phyloP scores from a whole-genome alignment of 2,113 vertebrate species.

The Jacana jacana region DNA sequence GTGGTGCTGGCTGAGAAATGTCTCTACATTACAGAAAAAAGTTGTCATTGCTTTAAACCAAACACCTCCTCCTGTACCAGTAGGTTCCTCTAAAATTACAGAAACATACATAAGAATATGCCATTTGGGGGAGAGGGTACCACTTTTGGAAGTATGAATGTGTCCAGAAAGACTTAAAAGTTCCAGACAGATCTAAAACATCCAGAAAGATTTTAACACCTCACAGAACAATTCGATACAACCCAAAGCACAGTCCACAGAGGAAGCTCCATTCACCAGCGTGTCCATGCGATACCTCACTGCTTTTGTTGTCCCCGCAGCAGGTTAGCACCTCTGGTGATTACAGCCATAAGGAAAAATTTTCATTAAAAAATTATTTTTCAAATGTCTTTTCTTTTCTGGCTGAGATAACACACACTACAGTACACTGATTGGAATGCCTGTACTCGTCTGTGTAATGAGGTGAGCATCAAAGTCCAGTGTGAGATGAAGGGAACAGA shows the following conservation, averaged over 20 bases:
- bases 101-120: neutral
- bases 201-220: neutral
- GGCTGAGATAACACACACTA: neutral
- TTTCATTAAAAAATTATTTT: neutral
- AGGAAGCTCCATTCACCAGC: neutral
- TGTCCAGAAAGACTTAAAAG: neutral
- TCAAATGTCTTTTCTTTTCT: neutral
- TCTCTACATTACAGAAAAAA: neutral
- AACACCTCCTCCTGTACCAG: neutral
- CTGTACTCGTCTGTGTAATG: neutral
- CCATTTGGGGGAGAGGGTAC: neutral
- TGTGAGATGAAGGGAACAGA: neutral
- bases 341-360: neutral
- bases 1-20: neutral
- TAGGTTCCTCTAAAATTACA: neutral
- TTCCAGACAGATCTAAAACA: neutral
- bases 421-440: fast-evolving
- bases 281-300: fast-evolving
- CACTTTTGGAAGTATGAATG: neutral
- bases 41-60: neutral
- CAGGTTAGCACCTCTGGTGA: neutral
- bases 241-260: neutral
- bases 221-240: neutral
- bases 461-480: no score
- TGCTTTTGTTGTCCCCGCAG: fast-evolving